Base-by-base conservation (phyloP, 1,140 invertebrate genomes). In the Metopolophium dirhodum region DNA sequence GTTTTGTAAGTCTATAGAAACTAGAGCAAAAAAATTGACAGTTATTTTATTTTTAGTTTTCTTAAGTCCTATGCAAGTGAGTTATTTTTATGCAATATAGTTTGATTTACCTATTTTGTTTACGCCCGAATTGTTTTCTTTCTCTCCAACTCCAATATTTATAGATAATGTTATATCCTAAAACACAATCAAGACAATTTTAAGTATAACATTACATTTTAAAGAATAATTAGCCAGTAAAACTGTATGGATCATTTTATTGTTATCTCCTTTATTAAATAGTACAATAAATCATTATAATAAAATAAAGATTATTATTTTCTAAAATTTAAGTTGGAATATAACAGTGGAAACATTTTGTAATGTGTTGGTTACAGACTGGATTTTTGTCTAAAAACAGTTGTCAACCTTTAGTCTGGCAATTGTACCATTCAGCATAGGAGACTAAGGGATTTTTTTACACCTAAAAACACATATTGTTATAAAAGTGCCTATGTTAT, bases 31-130 rank as follows among this genome's bases (percentile, higher is more conserved):
- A 77, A 7, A 22, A 77, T 18, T 7, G 6, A 77, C 3, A 3
- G n/a, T 77, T n/a, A 68, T 18, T 68, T 77, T 18, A n/a, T 18
- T 77, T n/a, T 77, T 77, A 77, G 14, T 77, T 77, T 77, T 77
- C 1, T n/a, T n/a, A n/a, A 18, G n/a, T 0, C 1, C 14, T n/a
- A n/a, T 7, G 14, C 4, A 14, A n/a, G 1, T 77, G 11, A 7
- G 30, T n/a, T 77, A 77, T 77, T 77, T 77, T n/a, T n/a, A 1
- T 18, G 14, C 4, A 68, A 68, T 11, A n/a, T 68, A n/a, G 57
- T n/a, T 61, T 68, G 30, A n/a, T 68, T 68, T 18, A 77, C 61
- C 61, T 77, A 7, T 77, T n/a, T 77, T 18, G 0, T 77, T n/a
- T 77, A n/a, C 14, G 1, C 14, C 61, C 0, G 6, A 2, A 18